Percentiles rank a stretch among this genome's conserved stretches.
phyloP scores from a whole-genome alignment of 1,140 invertebrate species.

The Drosophila burlai region DNA sequence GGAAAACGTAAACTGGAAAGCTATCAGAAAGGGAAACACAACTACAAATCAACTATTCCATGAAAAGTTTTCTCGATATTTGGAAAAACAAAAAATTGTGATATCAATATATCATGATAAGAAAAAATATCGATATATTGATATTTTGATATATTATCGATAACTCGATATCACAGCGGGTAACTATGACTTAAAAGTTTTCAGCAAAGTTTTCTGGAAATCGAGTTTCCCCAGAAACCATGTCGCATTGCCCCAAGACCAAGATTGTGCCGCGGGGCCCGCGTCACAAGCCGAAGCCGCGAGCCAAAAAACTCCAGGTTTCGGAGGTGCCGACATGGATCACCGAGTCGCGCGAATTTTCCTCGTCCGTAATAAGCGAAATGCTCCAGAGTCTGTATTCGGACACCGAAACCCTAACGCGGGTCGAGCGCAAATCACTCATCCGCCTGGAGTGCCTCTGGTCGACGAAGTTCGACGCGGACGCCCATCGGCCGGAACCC shows the following conservation, averaged over 20 bases:
- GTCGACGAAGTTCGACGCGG: not conserved
- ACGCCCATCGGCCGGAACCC: not conserved
- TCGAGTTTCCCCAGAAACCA: not conserved
- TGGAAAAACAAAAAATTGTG: no score
- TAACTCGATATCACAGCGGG: no score
- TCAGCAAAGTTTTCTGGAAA: no score
- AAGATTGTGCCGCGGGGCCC: not conserved
- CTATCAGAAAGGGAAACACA: no score
- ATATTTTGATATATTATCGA: no score
- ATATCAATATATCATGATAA: no score
- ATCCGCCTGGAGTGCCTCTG: not conserved
- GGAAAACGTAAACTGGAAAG: not conserved
- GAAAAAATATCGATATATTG: no score
- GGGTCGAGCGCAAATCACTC: rapidly evolving
- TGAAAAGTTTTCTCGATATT: no score
- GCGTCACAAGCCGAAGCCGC: not conserved
- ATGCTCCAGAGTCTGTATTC: not conserved
- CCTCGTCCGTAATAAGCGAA: not conserved
- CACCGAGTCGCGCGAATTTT: not conserved
- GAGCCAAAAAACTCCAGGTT: not conserved
- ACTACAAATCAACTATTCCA: no score
- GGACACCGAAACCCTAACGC: not conserved
- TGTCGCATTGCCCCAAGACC: not conserved
- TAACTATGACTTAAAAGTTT: no score
- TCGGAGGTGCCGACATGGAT: not conserved